Base-by-base conservation (phyloP, 2,113 vertebrate genomes). In the Elachura formosa region DNA sequence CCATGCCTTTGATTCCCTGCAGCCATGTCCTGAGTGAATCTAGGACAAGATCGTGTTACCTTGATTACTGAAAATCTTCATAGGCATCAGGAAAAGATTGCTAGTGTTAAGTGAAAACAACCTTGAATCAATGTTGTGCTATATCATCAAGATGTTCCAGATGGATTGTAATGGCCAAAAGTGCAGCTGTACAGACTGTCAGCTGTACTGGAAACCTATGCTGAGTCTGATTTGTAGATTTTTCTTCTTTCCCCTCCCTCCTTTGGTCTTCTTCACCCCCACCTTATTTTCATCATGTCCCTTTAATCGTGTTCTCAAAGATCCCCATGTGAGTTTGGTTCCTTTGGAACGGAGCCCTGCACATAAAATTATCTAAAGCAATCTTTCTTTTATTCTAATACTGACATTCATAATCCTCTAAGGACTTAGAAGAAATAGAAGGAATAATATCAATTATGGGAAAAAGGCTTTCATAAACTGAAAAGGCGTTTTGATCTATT, bases 401-500 rank as follows among this genome's bases (percentile, higher is more conserved):
- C 52, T 95, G 94, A 95, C 92, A 88, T 94, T 93, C 89, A 86
- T 86, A 95, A 95, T 94, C 92, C 96, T 88, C 95, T 74, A 75
- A 94, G 94, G 96, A 88, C 64, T 92, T 92, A 78, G 75, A 96
- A 90, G 82, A 88, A 94, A 92, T 86, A 90, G 75, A 59, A 84
- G 79, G 54, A 96, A 85, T 94, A 90, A 96, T 97, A 95, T 96
- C 72, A 97, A 88, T 96, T 96, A 96, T 96, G 95, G 94, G 94
- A 96, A 96, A 96, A 94, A 93, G 45, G 48, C 87, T 92, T 96
- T 95, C 79, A 94, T 84, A 91, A 96, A 81, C 94, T 88, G 79
- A 90, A 88, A 92, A 93, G 31, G 46, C 54, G 38, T 85, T 96
- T 96, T 97, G 87, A 96, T 90, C 85, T 96, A 75, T 81, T 91